These are phyloP conservation scores for Oncorhynchus kisutch DNA, from an alignment of 2,113 vertebrate genomes.

Conservation along the genomic window DNA sequence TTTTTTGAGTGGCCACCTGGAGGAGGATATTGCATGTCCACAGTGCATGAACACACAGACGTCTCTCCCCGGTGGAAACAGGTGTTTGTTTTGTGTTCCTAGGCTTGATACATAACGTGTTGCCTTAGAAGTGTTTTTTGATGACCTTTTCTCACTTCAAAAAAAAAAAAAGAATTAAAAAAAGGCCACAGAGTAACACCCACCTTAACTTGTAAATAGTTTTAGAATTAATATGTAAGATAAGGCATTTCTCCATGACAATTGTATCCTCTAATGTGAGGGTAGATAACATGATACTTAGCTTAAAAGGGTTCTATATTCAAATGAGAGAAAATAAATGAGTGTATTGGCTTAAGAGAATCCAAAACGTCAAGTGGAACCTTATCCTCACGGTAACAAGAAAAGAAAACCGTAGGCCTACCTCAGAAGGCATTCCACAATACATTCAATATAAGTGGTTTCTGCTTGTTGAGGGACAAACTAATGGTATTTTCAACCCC, in stretches of 20 bases:
- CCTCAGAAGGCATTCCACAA: slow-evolving; percentile 50
- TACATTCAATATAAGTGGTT: slow-evolving; percentile 43
- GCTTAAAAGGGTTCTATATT: too few relatives aligned
- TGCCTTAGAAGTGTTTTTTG: not conserved
- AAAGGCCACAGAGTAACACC: not conserved
- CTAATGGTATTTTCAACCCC: slow-evolving; percentile 57
- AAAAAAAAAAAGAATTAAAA: not conserved
- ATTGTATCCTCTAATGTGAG: too few relatives aligned
- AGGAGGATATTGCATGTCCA: slow-evolving; percentile 72
- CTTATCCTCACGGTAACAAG: not conserved
- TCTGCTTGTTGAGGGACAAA: slow-evolving; percentile 30
- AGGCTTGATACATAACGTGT: not conserved
- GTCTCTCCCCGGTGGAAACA: slow-evolving; percentile 59
- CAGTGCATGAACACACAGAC: slow-evolving; percentile 51
- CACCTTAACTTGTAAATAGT: not conserved
- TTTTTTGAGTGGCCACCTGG: slow-evolving; percentile 68
- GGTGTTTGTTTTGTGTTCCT: slow-evolving; percentile 51
- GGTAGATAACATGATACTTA: too few relatives aligned
- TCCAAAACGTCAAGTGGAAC: slow-evolving; percentile 22
- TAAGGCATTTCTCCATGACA: too few relatives aligned
- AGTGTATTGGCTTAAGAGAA: not conserved
- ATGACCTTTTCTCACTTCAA: not conserved
- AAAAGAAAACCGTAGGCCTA: slow-evolving; percentile 6
- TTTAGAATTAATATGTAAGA: too few relatives aligned
- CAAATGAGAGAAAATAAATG: not conserved